These are phyloP conservation scores for Pantherophis guttatus DNA, from an alignment of 2,113 vertebrate species.

Conservation along the genomic window DNA sequence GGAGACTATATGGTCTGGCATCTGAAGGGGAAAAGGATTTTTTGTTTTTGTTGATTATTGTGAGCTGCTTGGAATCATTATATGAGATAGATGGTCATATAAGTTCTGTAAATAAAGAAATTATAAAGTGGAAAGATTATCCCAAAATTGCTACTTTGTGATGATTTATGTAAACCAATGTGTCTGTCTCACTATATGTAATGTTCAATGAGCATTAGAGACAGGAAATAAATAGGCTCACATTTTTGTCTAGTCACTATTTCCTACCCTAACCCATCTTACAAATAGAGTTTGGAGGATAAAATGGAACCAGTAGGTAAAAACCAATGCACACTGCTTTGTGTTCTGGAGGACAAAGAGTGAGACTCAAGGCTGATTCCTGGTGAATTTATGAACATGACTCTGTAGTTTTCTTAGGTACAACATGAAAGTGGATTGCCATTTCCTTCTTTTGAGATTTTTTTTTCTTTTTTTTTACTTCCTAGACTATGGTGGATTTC, in stretches of 20 bases:
- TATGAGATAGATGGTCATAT: background rate
- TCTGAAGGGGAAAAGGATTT: background rate
- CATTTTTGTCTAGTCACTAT: background rate
- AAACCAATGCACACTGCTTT: background rate
- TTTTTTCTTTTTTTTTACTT: background rate
- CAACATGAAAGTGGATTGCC: background rate
- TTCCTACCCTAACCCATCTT: background rate
- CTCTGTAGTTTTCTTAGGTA: background rate
- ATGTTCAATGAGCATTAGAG: no score
- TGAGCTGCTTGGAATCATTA: background rate
- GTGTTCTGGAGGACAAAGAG: background rate
- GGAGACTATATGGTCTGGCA: background rate
- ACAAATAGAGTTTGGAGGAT: background rate
- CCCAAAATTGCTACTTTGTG: background rate
- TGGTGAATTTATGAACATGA: background rate
- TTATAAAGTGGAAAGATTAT: background rate
- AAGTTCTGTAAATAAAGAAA: background rate
- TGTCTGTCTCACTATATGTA: no score
- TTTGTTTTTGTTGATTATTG: background rate
- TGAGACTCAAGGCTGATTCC: background rate
- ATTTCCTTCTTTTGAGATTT: background rate
- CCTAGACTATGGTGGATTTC: background rate
- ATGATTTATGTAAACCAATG: background rate
- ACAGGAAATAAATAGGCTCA: background rate
- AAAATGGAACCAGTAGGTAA: background rate